Conservation (phyloP, 1,140 invertebrate species). For the Nixonia krombeini region DNA sequence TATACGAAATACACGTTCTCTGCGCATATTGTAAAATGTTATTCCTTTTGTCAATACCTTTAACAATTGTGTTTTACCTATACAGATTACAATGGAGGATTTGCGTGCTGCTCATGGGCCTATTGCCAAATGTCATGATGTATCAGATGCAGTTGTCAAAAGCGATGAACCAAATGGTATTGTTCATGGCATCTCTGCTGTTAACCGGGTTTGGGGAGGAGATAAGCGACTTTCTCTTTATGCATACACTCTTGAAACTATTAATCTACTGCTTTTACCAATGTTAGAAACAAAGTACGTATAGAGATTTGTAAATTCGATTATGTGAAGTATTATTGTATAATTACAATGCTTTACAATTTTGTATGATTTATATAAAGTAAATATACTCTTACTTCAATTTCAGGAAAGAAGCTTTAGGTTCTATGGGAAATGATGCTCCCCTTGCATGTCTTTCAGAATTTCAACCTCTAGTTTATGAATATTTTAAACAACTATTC, state of each 20-base stretch:
- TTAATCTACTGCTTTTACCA: slow-evolving; percentile 93
- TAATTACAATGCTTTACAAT: too few species aligned
- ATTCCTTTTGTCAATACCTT: slow-evolving; percentile 6
- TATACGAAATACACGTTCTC: background rate
- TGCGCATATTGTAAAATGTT: background rate
- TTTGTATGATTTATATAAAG: background rate
- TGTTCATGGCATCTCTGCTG: slow-evolving; percentile 57
- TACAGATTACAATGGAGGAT: slow-evolving; percentile 80
- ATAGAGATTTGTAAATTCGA: slow-evolving; percentile 29
- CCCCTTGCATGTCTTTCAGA: slow-evolving; percentile 95
- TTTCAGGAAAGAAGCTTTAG: slow-evolving; percentile 95
- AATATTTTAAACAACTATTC: slow-evolving; percentile 99
- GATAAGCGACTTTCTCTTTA: slow-evolving; percentile 93
- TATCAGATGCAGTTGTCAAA: slow-evolving; percentile 61
- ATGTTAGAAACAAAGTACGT: slow-evolving; percentile 97
- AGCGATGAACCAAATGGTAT: slow-evolving; percentile 53
- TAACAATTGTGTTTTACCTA: slow-evolving; percentile 35
- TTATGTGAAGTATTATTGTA: too few species aligned
- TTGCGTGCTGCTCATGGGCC: slow-evolving; percentile 72
- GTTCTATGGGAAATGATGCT: slow-evolving; percentile 99
- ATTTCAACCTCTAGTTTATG: slow-evolving; percentile 95
- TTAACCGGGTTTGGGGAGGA: slow-evolving; percentile 75
- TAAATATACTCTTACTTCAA: slow-evolving; percentile 7
- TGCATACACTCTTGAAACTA: slow-evolving; percentile 95
- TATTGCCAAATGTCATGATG: slow-evolving; percentile 39